Evolutionary conservation across 2,888 invertebrate genomes (phyloP), one percentile per base, ranked within the genome.

Genomic region (Archips xylosteana): DNA sequence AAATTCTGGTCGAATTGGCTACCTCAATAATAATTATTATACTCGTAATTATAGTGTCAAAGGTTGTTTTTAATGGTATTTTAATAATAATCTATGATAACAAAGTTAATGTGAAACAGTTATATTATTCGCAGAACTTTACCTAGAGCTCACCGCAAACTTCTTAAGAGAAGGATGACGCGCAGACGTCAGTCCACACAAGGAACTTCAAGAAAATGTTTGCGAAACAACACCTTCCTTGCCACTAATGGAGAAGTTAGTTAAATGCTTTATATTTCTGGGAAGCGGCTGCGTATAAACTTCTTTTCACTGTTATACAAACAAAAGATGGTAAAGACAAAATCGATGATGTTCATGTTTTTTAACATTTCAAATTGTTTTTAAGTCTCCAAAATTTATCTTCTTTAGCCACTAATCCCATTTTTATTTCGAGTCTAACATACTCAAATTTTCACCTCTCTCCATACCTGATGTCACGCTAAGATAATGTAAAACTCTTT

Each of bases 221-320:
- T 36, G 34, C 36, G 66, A 57, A 39, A 42, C 42, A 63, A 63
- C 63, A 63, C 45, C 47, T 45, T 34, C 13, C 32, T 54, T 15
- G 66, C 36, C 12, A 42, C 42, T 57, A 66, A 66, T 66, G 66
- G 54, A 54, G 23, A 66, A 66, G 66, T 66, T 66, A 15, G n/a
- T 13, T 42, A 23, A 39, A 39, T 66, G 39, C 51, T 54, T 12
- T 39, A 23, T 23, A 23, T 39, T 42, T 8, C 66, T 15, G 39
- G 23, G 23, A 34, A 32, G 6, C 13, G 32, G 4, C 42, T 42
- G 13, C 39, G 23, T 54, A 23, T 39, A 42, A 66, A 51, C 66
- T 57, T 49, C 54, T 54, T 32, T 57, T 57, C 10, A 12, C 57
- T 57, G 9, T 32, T 12, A 10, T 5, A 5, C 12, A 32, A 57